These are phyloP conservation scores for Typhlichthys subterraneus DNA, from an alignment of 2,797 vertebrate genomes.

Conservation along the genomic window DNA sequence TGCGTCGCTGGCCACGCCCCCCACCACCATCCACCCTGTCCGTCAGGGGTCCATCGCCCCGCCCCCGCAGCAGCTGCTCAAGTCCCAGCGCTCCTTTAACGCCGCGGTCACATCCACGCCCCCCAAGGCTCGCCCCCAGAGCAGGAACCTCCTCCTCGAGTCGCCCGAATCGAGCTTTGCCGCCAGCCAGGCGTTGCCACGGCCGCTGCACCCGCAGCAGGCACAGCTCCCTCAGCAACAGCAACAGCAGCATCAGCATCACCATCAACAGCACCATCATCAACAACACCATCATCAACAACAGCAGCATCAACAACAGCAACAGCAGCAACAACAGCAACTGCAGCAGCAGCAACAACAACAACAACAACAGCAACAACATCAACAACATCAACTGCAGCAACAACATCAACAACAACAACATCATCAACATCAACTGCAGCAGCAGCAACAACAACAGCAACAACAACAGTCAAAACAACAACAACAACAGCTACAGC, in stretches of 20 bases:
- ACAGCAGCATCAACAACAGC: background rate
- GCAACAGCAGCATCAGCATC: background rate
- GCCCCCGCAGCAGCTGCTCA: slow-evolving; percentile 78
- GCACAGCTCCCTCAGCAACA: slow-evolving; percentile 1
- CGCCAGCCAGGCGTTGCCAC: slow-evolving; percentile 63
- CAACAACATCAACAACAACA: background rate
- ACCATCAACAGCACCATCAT: background rate
- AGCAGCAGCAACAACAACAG: slow-evolving; percentile 27
- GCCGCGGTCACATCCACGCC: slow-evolving; percentile 78
- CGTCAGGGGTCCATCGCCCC: slow-evolving; percentile 77
- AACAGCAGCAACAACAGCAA: background rate
- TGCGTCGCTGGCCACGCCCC: slow-evolving; percentile 87
- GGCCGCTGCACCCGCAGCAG: slow-evolving; percentile 43
- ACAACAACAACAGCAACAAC: background rate
- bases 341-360: background rate
- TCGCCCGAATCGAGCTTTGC: slow-evolving; percentile 85
- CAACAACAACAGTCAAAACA: slow-evolving; percentile 11
- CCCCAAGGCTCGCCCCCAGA: slow-evolving; percentile 86
- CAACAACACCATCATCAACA: background rate
- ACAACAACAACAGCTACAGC: slow-evolving; percentile 23
- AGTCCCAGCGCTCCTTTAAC: slow-evolving; percentile 86
- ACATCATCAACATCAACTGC: background rate
- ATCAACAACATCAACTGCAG: background rate
- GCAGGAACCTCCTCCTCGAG: slow-evolving; percentile 89
- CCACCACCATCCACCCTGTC: slow-evolving; percentile 75